Conservation (phyloP, 2,113 vertebrate species). For the Bettongia penicillata region DNA sequence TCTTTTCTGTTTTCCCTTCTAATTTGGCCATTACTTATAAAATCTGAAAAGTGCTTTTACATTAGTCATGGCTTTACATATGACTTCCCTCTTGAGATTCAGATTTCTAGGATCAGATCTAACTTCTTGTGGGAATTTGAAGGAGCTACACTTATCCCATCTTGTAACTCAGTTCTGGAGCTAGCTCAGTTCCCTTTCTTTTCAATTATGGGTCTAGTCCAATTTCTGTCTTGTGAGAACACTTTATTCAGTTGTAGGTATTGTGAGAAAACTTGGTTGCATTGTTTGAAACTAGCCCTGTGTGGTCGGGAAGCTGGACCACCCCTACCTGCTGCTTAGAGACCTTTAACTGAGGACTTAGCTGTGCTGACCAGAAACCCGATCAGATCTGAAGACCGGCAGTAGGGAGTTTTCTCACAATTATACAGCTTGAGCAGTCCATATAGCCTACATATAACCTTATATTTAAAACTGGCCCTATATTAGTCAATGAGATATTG, state of each 20-base stretch:
- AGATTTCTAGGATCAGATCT: neutral
- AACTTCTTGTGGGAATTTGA: neutral
- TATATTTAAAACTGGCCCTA: neutral
- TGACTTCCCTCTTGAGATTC: neutral
- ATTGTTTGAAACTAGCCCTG: neutral
- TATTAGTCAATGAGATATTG: neutral
- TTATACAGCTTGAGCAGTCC: neutral
- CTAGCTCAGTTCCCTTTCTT: neutral
- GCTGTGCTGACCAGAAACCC: neutral
- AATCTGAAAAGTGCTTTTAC: neutral
- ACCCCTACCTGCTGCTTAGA: neutral
- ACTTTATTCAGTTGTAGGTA: neutral
- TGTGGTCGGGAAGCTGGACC: neutral
- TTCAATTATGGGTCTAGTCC: neutral
- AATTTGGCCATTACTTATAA: neutral
- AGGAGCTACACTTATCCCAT: neutral
- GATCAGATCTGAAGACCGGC: neutral
- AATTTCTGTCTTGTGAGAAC: neutral
- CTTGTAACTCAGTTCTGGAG: neutral
- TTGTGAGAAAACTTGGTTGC: neutral
- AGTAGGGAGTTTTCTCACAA: neutral
- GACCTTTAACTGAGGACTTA: neutral
- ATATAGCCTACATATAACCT: too few species aligned
- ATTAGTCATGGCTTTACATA: neutral
- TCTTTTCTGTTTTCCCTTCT: neutral